Evolutionary conservation across 2,797 vertebrate genomes (phyloP).

Genomic region (Sphenodon punctatus): DNA sequence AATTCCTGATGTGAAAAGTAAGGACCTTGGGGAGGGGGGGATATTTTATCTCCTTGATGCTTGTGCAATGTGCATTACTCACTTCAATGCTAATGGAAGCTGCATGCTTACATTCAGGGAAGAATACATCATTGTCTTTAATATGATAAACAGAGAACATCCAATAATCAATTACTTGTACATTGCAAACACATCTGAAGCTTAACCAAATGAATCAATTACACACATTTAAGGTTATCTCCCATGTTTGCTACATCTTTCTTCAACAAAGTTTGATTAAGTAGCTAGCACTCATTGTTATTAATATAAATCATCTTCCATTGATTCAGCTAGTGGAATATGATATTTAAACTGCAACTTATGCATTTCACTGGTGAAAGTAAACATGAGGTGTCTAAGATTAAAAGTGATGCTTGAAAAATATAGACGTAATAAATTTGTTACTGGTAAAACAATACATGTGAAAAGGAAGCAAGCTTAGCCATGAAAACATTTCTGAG

Average conservation of each 20-base stretch:
- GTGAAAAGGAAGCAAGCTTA: neutral
- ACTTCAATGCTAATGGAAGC: constrained; percentile 6
- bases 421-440: neutral
- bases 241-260: neutral
- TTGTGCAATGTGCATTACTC: constrained; percentile 12
- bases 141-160: neutral
- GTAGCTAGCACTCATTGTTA: neutral
- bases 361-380: neutral
- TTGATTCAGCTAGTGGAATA: no score
- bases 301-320: neutral
- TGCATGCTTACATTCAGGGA: constrained; percentile 3
- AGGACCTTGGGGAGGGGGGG: constrained; percentile 30
- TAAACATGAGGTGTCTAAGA: neutral
- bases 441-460: neutral
- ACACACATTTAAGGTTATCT: neutral
- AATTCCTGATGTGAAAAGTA: constrained; percentile 31
- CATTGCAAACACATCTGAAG: neutral
- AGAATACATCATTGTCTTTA: neutral
- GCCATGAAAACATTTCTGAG: neutral
- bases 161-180: neutral
- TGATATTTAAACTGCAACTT: neutral
- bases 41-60: neutral
- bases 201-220: neutral
- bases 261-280: neutral
- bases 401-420: neutral